phyloP scores from a whole-genome alignment of 2,797 vertebrate species.

The Neopelma chrysocephalum region DNA sequence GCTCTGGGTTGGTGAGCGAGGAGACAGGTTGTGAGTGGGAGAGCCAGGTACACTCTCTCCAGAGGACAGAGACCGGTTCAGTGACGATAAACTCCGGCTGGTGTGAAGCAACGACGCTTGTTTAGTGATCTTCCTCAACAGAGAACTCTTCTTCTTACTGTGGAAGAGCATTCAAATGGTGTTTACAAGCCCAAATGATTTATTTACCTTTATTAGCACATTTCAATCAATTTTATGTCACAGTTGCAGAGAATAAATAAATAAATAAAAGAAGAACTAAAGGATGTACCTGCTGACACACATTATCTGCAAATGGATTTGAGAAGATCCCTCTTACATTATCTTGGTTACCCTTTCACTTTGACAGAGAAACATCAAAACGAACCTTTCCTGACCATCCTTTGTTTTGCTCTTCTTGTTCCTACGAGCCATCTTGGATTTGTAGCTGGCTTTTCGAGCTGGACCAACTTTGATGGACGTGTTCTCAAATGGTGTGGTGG shows the following conservation, averaged over 20 bases:
- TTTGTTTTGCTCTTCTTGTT: constrained; percentile 90
- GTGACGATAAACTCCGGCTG: constrained; percentile 92
- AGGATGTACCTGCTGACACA: not conserved
- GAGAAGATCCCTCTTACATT: not conserved
- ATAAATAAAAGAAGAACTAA: not conserved
- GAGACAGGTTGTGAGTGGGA: constrained; percentile 93
- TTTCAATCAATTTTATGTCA: not conserved
- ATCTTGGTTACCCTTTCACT: not conserved
- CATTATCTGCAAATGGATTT: not conserved
- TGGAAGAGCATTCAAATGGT: not conserved
- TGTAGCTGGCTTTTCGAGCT: constrained; percentile 88
- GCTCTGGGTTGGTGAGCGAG: constrained; percentile 91
- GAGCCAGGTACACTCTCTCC: constrained; percentile 94
- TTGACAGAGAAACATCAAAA: constrained; percentile 1
- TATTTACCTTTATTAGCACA: not conserved
- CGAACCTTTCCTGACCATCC: constrained; percentile 92
- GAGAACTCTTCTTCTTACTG: constrained; percentile 91
- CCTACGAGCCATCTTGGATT: constrained; percentile 95
- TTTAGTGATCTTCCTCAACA: constrained; percentile 94
- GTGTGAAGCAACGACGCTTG: constrained; percentile 93
- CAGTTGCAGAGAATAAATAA: not conserved
- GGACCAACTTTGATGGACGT: constrained; percentile 97
- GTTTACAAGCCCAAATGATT: not conserved
- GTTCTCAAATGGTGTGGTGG: constrained; percentile 94
- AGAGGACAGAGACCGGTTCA: constrained; percentile 94